phyloP scores from a whole-genome alignment of 2,113 vertebrate genomes.

The Diadophis punctatus region DNA sequence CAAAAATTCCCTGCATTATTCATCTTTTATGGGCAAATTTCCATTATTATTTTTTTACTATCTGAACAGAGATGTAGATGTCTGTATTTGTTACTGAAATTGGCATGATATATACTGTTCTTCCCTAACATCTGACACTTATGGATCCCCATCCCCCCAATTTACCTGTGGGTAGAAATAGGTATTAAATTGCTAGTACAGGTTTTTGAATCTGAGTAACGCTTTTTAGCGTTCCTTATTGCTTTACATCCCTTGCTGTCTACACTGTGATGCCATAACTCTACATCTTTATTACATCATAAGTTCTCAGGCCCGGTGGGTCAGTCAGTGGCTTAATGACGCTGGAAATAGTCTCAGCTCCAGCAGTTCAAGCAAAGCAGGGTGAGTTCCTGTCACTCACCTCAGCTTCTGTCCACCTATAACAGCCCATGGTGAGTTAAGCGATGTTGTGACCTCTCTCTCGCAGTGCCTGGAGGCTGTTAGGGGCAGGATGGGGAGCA shows the following conservation, averaged over 20 bases:
- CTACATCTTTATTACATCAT: no score
- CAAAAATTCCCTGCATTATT: not conserved
- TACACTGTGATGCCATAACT: not conserved
- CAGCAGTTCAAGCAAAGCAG: not conserved
- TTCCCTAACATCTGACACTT: not conserved
- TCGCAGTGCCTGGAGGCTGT: no score
- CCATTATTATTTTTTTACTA: not conserved
- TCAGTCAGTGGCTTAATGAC: not conserved
- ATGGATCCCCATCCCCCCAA: not conserved
- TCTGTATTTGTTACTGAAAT: not conserved
- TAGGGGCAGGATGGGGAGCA: no score
- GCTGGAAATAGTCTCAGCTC: not conserved
- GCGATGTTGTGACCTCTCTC: no score
- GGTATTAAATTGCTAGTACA: not conserved
- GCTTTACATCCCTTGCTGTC: not conserved
- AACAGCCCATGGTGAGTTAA: not conserved
- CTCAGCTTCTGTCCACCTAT: not conserved
- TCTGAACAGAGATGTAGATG: not conserved
- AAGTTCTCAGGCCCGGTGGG: not conserved
- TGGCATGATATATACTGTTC: slow-evolving; percentile 22
- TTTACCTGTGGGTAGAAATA: not conserved
- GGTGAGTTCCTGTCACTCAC: not conserved
- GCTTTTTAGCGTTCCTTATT: not conserved
- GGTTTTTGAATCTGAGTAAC: not conserved
- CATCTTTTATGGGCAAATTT: not conserved